phyloP scores from a whole-genome alignment of 2,113 vertebrate genomes.

The Nasalis larvatus region DNA sequence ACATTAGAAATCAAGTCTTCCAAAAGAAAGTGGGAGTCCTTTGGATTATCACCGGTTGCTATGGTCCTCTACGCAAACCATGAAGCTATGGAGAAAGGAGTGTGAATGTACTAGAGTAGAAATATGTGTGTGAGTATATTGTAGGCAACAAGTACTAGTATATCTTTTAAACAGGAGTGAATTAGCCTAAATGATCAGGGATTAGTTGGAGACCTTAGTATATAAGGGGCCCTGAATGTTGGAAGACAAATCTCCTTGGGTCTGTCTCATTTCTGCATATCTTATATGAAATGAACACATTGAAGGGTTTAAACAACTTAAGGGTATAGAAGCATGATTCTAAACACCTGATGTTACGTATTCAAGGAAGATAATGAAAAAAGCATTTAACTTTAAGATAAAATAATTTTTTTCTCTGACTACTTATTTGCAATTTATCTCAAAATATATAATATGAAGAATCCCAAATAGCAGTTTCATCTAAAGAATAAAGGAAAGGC shows the following conservation, averaged over 20 bases:
- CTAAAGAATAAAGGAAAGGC: slow-evolving; percentile 11
- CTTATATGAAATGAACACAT: background rate
- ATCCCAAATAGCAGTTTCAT: background rate
- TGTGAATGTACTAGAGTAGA: background rate
- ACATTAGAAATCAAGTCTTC: background rate
- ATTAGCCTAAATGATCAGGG: background rate
- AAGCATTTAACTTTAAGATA: background rate
- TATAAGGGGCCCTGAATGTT: background rate
- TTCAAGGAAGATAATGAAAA: background rate
- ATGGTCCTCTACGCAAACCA: background rate
- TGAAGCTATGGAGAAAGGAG: background rate
- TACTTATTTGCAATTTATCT: background rate
- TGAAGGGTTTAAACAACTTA: background rate
- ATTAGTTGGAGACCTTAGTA: background rate
- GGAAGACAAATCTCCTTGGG: background rate
- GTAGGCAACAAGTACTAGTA: background rate
- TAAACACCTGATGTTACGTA: background rate
- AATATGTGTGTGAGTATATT: background rate
- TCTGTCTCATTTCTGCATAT: background rate
- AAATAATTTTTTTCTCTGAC: background rate
- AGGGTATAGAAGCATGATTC: background rate
- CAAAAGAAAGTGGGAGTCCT: background rate
- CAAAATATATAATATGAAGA: background rate
- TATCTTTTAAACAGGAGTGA: background rate
- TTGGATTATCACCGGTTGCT: background rate